Evolutionary conservation across 2,113 vertebrate species (phyloP).

Genomic region (Siniperca chuatsi): DNA sequence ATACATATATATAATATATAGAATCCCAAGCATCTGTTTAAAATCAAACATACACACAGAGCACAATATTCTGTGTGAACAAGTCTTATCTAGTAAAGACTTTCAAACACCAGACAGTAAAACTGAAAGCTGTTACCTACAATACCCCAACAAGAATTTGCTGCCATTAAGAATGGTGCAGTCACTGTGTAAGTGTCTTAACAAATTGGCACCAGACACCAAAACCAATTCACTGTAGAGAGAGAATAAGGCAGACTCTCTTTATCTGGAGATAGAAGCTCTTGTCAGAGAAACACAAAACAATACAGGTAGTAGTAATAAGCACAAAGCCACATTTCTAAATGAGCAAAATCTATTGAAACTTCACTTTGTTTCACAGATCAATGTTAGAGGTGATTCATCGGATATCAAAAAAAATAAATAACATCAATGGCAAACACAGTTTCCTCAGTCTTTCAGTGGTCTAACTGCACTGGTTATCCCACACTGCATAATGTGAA

Average conservation of each 20-base stretch:
- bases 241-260: conserved; percentile 18
- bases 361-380: conserved; percentile 28
- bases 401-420: conserved; percentile 10
- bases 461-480: conserved; percentile 15
- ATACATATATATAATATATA: not conserved
- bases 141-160: not conserved
- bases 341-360: conserved; percentile 34
- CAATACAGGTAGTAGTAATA: conserved; percentile 39
- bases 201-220: conserved; percentile 43
- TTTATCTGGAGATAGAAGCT: conserved; percentile 31
- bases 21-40: not conserved
- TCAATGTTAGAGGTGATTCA: conserved; percentile 20
- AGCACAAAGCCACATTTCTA: conserved; percentile 37
- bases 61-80: conserved; percentile 2
- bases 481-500: conserved; percentile 11
- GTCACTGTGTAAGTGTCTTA: conserved; percentile 33
- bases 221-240: conserved; percentile 42
- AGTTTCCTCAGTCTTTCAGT: conserved; percentile 21
- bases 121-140: conserved; percentile 17
- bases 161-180: conserved; percentile 27
- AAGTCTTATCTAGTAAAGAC: not conserved
- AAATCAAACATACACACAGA: not conserved
- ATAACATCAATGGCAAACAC: conserved; percentile 16
- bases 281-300: conserved; percentile 45
- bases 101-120: not conserved